Evolutionary conservation across 2,113 vertebrate genomes (phyloP).

Genomic region (Pelobates fuscus): DNA sequence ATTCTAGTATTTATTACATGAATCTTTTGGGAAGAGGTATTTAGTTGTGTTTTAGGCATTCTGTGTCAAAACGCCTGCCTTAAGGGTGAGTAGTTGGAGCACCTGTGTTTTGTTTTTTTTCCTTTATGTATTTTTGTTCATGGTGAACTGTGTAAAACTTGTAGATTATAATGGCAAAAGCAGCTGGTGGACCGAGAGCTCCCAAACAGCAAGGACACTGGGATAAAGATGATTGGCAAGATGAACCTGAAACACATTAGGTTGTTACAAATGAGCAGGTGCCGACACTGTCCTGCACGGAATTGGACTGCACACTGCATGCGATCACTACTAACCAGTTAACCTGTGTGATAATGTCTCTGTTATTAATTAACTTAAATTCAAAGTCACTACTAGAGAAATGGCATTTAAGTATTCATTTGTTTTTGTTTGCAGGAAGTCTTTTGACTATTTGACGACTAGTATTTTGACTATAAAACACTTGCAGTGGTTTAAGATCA

Average conservation of each 20-base stretch:
- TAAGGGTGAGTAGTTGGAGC: background rate
- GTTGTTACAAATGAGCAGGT: conserved; percentile 65
- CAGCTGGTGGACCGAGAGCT: conserved; percentile 85
- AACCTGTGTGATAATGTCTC: background rate
- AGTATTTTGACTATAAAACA: too few relatives aligned
- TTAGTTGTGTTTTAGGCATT: background rate
- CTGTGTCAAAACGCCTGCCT: too few relatives aligned
- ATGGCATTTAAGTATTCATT: too few relatives aligned
- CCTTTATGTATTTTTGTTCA: conserved; percentile 4
- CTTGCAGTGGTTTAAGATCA: too few relatives aligned
- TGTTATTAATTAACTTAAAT: too few relatives aligned
- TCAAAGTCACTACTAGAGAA: too few relatives aligned
- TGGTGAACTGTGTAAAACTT: conserved; percentile 59
- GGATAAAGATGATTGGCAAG: conserved; percentile 89
- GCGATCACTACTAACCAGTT: conserved; percentile 3
- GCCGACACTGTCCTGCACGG: conserved; percentile 37
- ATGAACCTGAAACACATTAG: conserved; percentile 80
- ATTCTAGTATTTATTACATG: background rate
- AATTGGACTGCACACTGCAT: conserved; percentile 1
- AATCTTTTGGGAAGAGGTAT: background rate
- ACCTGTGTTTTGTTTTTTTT: too few relatives aligned
- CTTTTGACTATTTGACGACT: too few relatives aligned
- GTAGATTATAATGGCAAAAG: conserved; percentile 94
- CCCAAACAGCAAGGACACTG: conserved; percentile 88
- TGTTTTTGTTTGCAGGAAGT: too few relatives aligned